A percentile compares a stretch with the other conserved stretches of the same genome.
These are phyloP conservation scores for Zaprionus obscuricornis DNA, from an alignment of 2,888 invertebrate species.

Conservation along the genomic window DNA sequence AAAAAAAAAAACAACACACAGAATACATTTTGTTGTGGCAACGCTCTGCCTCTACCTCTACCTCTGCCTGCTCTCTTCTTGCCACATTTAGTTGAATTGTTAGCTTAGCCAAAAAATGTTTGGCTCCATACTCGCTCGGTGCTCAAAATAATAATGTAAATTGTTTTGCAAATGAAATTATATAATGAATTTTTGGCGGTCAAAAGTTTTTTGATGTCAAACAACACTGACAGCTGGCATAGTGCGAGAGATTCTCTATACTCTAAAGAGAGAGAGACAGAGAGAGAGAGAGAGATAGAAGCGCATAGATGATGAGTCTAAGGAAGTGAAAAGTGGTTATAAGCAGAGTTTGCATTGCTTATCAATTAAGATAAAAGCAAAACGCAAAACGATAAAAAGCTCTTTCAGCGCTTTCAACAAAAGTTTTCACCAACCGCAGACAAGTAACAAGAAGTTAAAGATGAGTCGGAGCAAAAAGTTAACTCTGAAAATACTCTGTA, in stretches of 20 bases:
- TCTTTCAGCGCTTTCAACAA: conserved; percentile 21
- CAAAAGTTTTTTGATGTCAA: conserved; percentile 36
- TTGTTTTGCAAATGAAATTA: conserved; percentile 67
- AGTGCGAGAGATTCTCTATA: no score
- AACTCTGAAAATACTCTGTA: no score
- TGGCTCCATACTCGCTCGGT: conserved; percentile 20
- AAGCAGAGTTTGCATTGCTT: conserved; percentile 16
- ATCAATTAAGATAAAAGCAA: conserved; percentile 46
- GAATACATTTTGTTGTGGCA: conserved; percentile 36
- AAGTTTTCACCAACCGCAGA: conserved; percentile 2
- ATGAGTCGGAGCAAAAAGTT: no score
- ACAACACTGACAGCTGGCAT: conserved; percentile 18
- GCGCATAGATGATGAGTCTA: not conserved
- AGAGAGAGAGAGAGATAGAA: no score
- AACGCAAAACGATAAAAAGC: conserved; percentile 21
- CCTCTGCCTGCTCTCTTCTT: not conserved
- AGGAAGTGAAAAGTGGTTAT: not conserved
- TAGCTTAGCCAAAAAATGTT: conserved; percentile 35
- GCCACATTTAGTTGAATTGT: conserved; percentile 37
- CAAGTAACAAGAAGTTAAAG: no score
- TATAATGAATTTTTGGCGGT: conserved; percentile 49
- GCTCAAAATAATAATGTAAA: conserved; percentile 68
- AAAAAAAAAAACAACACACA: conserved; percentile 13
- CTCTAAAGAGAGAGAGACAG: no score
- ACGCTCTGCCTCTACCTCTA: conserved; percentile 14